Evolutionary conservation across 2,888 invertebrate genomes (phyloP).

Genomic region (Blera fallax): DNA sequence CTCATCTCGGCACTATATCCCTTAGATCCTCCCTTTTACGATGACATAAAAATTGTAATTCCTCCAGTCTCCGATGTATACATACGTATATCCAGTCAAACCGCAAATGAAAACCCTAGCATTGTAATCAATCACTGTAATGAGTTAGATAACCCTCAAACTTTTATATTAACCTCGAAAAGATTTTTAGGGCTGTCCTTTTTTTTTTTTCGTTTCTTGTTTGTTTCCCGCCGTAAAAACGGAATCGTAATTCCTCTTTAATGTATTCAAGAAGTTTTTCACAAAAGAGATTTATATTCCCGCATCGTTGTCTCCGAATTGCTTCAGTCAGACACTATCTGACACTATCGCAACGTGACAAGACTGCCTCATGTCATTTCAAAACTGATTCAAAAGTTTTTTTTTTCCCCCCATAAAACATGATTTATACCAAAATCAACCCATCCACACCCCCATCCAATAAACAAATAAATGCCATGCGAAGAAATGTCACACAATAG

Average conservation of each 20-base stretch:
- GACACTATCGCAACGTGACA: slow-evolving; percentile 57
- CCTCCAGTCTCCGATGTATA: neutral
- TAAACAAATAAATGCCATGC: slow-evolving; percentile 23
- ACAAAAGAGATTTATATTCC: slow-evolving; percentile 26
- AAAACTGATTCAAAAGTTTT: slow-evolving; percentile 47
- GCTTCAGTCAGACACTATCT: slow-evolving; percentile 17
- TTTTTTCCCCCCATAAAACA: slow-evolving; percentile 50
- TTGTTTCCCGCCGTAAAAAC: neutral
- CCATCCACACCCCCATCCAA: neutral
- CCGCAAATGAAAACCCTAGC: slow-evolving; percentile 3
- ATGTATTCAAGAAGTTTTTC: slow-evolving; percentile 43
- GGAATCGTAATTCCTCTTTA: neutral
- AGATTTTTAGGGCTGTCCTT: neutral
- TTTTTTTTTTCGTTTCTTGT: neutral
- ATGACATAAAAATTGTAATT: neutral
- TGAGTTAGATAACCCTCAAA: slow-evolving; percentile 10
- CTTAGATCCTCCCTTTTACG: neutral
- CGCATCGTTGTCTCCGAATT: neutral
- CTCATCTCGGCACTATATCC: neutral
- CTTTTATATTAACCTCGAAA: slow-evolving; percentile 5
- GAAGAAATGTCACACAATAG: neutral
- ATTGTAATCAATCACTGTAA: slow-evolving; percentile 15
- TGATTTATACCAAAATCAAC: slow-evolving; percentile 52
- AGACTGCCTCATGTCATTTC: slow-evolving; percentile 16
- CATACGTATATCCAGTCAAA: neutral